phyloP scores from a whole-genome alignment of 2,888 invertebrate genomes.

The Acleris sparsana region DNA sequence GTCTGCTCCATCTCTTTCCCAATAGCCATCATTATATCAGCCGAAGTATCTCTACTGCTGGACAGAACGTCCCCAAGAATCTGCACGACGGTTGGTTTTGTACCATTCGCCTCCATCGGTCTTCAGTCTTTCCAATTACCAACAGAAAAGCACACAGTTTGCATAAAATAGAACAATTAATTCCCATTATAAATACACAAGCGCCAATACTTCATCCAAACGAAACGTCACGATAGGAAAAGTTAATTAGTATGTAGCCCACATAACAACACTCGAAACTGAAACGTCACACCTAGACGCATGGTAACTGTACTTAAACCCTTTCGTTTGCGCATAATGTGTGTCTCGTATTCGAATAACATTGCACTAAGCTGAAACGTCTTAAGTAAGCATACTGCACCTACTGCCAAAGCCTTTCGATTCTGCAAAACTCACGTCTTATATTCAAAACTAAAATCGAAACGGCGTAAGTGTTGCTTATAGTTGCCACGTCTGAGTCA shows the following conservation, averaged over 20 bases:
- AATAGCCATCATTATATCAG: no score
- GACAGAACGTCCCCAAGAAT: no score
- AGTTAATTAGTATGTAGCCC: constrained; percentile 12
- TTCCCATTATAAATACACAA: background rate
- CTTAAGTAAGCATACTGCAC: background rate
- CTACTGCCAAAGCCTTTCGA: background rate
- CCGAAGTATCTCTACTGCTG: no score
- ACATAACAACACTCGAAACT: background rate
- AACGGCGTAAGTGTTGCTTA: background rate
- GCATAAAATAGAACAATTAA: background rate
- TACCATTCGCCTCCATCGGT: no score
- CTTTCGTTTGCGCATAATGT: background rate
- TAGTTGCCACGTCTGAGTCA: no score
- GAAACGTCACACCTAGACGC: background rate
- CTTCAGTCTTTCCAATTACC: no score
- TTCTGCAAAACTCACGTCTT: constrained; percentile 1
- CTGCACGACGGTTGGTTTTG: no score
- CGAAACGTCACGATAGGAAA: constrained; percentile 4
- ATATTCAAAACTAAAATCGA: background rate
- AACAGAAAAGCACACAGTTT: background rate
- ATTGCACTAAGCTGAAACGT: background rate
- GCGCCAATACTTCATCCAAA: background rate
- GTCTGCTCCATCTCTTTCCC: no score
- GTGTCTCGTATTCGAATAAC: background rate
- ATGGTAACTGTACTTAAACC: background rate